These are phyloP conservation scores for Neomonachus schauinslandi DNA, from an alignment of 2,113 vertebrate species.

Conservation along the genomic window DNA sequence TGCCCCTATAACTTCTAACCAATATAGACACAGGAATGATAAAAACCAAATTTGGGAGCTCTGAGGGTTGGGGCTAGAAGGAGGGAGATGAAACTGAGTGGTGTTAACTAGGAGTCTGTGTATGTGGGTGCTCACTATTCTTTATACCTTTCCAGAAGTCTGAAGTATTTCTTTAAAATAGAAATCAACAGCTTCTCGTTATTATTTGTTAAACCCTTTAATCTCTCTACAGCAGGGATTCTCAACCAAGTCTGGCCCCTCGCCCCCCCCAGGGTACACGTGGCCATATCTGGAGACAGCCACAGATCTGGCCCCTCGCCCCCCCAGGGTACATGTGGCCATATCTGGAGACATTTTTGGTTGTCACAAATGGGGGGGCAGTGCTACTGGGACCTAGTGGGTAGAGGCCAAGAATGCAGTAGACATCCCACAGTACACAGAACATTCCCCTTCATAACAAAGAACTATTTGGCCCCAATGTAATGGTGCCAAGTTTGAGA, in stretches of 20 bases:
- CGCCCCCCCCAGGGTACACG: fast-evolving
- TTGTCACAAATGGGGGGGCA: not conserved
- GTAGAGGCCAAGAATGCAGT: not conserved
- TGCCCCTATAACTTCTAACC: not conserved
- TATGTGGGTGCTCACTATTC: not conserved
- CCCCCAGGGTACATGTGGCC: not conserved
- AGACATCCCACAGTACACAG: not conserved
- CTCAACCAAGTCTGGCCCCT: not conserved
- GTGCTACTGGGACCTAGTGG: not conserved
- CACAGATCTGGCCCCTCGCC: no score
- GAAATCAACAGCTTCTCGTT: not conserved
- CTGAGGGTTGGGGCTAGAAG: no score
- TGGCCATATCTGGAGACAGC: not conserved
- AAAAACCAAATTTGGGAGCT: not conserved
- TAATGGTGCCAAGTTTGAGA: not conserved
- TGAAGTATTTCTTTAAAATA: not conserved
- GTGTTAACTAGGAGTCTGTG: not conserved
- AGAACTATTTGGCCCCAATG: not conserved
- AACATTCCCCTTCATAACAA: not conserved
- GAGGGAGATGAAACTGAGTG: not conserved
- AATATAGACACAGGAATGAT: not conserved
- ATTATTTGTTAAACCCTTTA: not conserved
- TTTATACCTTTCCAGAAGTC: not conserved
- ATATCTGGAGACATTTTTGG: not conserved
- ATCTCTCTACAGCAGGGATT: not conserved